Base-by-base conservation (phyloP, 2,113 vertebrate species). In the Mesitornis unicolor region DNA sequence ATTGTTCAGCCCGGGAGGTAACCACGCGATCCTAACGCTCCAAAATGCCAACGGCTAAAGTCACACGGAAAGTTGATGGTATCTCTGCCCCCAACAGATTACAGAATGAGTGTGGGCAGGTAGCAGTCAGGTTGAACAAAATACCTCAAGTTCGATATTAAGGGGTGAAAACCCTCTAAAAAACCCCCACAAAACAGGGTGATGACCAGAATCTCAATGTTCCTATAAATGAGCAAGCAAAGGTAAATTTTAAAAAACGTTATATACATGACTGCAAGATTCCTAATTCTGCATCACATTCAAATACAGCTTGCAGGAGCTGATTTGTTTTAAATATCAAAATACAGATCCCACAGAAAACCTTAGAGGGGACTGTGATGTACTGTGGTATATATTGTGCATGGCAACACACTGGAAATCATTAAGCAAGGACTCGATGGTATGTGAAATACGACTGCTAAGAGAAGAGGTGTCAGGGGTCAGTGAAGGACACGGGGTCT, bases 341-440 rank as follows among this genome's bases (percentile, higher is more conserved):
- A 67, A 29, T 6, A 16, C 7, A 24, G 47, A 59, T 22, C 16
- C 31, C 40, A 7, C 26, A 57, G 79, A 48, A n/a, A 75, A 19
- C 20, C 57, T 76, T 10, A 29, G 0, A 36, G n/a, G 43, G 50
- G 45, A 24, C 38, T 29, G 71, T 7, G 47, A 35, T 19, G 16
- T 4, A 13, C 36, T 3, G 5, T 2, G 73, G 47, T 6, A 12
- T 1, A 11, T 6, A 40, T 3, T 15, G 11, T 15, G 47, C 21
- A 7, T 1, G 19, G 61, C 73, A 64, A 31, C 54, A 26, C 10
- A 1, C 11, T 10, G 48, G 65, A 45, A 61, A 24, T 35, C 5
- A 40, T 10, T 40, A 60, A 38, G 45, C 19, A 79, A 84, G 51
- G 57, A 48, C 29, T 43, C n/a, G 19, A 47, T 47, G 28, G 38